A percentile compares a stretch with the other conserved stretches of the same genome.
These are phyloP conservation scores for Hyles vespertilio DNA, from an alignment of 1,140 invertebrate genomes.

Conservation along the genomic window DNA sequence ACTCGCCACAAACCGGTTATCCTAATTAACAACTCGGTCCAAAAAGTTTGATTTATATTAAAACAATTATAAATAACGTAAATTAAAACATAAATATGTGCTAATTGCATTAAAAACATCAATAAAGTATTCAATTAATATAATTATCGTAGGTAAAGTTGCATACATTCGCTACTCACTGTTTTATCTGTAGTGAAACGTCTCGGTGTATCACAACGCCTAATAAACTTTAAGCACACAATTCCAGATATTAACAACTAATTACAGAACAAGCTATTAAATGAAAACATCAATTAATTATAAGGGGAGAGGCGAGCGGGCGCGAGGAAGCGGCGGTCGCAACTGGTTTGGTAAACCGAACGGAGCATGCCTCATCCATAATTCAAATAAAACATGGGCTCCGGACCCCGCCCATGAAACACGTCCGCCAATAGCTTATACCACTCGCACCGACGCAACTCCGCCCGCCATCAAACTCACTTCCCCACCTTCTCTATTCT, in stretches of 20 bases:
- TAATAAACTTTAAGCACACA: slow-evolving; percentile 45
- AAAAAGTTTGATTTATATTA: too few species aligned
- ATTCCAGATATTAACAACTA: slow-evolving; percentile 43
- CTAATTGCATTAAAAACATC: too few species aligned
- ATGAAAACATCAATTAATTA: slow-evolving; percentile 74
- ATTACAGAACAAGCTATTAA: slow-evolving; percentile 64
- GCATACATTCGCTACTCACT: slow-evolving; percentile 3
- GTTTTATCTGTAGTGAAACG: background rate
- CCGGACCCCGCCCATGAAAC: slow-evolving; percentile 63
- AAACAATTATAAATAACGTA: too few species aligned
- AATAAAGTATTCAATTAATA: too few species aligned
- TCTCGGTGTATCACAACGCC: slow-evolving; percentile 28
- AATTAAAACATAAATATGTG: too few species aligned
- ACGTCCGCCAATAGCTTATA: slow-evolving; percentile 61
- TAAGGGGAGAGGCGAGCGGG: slow-evolving; percentile 62
- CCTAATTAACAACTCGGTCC: too few species aligned
- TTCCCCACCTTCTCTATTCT: slow-evolving; percentile 55
- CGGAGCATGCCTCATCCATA: slow-evolving; percentile 65
- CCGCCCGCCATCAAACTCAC: slow-evolving; percentile 56
- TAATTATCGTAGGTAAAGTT: too few species aligned
- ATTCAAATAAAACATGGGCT: slow-evolving; percentile 72
- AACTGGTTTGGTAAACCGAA: slow-evolving; percentile 63
- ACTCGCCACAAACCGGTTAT: too few species aligned
- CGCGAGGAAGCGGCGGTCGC: slow-evolving; percentile 56
- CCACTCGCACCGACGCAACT: slow-evolving; percentile 38